phyloP scores from a whole-genome alignment of 2,113 vertebrate genomes.

The Cryptomyrus ogoouensis region DNA sequence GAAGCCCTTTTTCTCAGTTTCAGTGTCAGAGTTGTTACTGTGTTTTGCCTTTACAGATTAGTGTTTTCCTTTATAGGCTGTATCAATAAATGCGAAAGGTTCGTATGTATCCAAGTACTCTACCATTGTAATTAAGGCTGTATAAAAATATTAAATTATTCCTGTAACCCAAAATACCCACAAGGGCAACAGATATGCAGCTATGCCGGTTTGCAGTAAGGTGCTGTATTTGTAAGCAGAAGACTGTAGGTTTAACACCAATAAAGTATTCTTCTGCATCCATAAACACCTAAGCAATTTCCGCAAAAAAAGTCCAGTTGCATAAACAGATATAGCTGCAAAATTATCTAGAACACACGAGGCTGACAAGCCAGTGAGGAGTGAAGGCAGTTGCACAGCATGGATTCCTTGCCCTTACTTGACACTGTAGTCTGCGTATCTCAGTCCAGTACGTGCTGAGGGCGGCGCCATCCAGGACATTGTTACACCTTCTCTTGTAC shows the following conservation, averaged over 20 bases:
- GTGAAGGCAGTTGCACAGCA: not conserved
- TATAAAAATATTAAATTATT: not conserved
- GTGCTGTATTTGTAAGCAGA: not conserved
- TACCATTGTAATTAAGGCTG: not conserved
- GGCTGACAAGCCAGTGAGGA: not conserved
- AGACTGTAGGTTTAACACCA: not conserved
- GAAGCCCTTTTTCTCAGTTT: not conserved
- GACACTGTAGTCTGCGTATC: not conserved
- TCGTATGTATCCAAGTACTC: not conserved
- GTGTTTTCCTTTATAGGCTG: not conserved
- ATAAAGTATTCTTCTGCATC: not conserved
- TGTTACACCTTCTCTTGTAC: not conserved
- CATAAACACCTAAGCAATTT: not conserved
- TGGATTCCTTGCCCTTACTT: not conserved
- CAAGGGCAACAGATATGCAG: not conserved
- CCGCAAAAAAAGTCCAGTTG: not conserved
- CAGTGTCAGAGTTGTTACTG: not conserved
- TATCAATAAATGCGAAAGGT: not conserved
- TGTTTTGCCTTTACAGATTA: not conserved
- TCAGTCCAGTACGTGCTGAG: not conserved
- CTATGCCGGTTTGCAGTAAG: not conserved
- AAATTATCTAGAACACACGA: not conserved
- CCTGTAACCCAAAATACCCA: not conserved
- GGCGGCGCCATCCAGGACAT: not conserved
- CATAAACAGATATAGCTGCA: not conserved